Base-by-base conservation (phyloP, 2,888 invertebrate genomes). In the Lucinisca nassula region DNA sequence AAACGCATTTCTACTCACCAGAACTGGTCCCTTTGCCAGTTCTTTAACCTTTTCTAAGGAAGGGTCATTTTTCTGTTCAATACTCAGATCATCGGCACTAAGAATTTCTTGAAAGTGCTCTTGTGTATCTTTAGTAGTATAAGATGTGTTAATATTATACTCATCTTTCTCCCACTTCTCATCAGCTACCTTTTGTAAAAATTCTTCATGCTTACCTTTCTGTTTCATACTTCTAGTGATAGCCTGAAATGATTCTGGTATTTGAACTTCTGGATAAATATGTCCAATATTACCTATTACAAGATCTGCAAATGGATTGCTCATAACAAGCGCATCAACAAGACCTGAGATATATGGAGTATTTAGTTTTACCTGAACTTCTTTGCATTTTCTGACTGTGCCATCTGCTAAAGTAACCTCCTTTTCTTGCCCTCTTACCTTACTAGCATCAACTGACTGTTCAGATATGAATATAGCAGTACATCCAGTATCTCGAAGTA, bases 271-370 rank as follows among this genome's bases (percentile, higher is more conserved):
- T 30, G 27, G 14, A 40, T 74, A 27, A 12, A 74, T 2, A 45
- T 74, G 40, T 3, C 74, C 74, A 45, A 74, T 38, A 45, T 74
- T 74, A n/a, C 74, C 74, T 40, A 74, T 30, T 45, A 74, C 49
- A 2, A 74, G 14, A 74, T 74, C 74, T n/a, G 74, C 74, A 74
- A 74, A 74, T 74, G 74, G 74, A 14, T 45, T 74, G 21, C 45
- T 74, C 1, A 74, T 8, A 30, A 74, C 74, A 30, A 74, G 45
- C 14, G 74, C 74, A 74, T 45, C 8, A 17, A 74, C 74, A 17
- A 27, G 38, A 27, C 74, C 74, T 74, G 74, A n/a, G 17, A 74
- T 45, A 30, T 74, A 74, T 21, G 74, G 74, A 21, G 27, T 74
- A 8, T 74, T 30, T 1, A 74, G n/a, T 10, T 74, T 27, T 74